These are phyloP conservation scores for Venustoraphidia nigricollis DNA, from an alignment of 2,888 invertebrate species.

Conservation along the genomic window DNA sequence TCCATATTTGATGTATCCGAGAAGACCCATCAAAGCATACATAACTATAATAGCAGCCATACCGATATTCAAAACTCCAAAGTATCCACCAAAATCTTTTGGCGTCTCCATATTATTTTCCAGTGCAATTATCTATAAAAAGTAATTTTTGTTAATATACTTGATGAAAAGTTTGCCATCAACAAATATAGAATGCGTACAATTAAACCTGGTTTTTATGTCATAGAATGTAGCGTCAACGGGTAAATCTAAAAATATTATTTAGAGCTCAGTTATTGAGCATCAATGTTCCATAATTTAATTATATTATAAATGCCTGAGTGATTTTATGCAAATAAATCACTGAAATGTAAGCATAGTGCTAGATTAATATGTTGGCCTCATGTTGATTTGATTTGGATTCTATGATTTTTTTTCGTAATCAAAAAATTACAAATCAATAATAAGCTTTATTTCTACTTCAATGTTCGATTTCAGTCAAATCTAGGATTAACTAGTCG, in stretches of 20 bases:
- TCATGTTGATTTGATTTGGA: too few relatives aligned
- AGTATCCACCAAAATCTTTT: conserved; percentile 55
- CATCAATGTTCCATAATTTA: background rate
- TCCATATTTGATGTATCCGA: conserved; percentile 74
- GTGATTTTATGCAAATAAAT: too few relatives aligned
- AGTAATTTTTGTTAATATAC: background rate
- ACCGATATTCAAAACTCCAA: conserved; percentile 68
- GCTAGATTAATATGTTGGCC: too few relatives aligned
- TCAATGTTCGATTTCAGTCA: background rate
- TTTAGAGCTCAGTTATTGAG: background rate
- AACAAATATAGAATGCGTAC: too few relatives aligned
- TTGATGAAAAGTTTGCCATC: too few relatives aligned
- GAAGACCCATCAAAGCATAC: conserved; percentile 66
- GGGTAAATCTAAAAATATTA: too few relatives aligned
- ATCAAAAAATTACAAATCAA: background rate
- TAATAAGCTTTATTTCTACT: background rate
- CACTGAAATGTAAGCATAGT: too few relatives aligned
- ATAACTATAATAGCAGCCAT: conserved; percentile 63
- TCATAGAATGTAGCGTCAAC: too few relatives aligned
- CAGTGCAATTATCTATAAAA: conserved; percentile 64
- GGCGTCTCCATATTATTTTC: conserved; percentile 85
- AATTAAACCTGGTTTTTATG: too few relatives aligned
- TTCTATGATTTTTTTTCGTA: too few relatives aligned
- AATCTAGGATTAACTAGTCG: too few relatives aligned
- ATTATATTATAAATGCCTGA: too few relatives aligned